These are phyloP conservation scores for Sphenodon punctatus DNA, from an alignment of 2,797 vertebrate genomes.

Conservation along the genomic window DNA sequence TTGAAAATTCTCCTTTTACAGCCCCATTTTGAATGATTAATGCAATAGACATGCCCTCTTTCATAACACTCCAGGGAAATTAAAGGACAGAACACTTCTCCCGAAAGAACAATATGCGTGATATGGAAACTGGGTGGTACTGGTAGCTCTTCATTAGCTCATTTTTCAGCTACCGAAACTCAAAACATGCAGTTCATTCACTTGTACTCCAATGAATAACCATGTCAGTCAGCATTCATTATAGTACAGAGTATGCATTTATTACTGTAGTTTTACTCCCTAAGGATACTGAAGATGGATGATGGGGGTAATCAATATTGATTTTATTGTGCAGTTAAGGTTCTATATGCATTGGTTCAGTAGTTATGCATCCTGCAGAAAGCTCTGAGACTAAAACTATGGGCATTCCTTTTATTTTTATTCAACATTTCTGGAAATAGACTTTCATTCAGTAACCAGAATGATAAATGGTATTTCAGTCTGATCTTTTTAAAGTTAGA, in stretches of 20 bases:
- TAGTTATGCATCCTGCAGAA: not conserved
- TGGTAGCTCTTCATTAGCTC: not conserved
- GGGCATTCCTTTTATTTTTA: not conserved
- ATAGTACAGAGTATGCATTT: not conserved
- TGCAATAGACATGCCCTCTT: not conserved
- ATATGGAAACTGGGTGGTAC: not conserved
- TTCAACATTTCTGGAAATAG: not conserved
- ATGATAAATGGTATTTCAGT: not conserved
- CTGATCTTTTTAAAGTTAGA: not conserved
- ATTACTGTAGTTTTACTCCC: not conserved
- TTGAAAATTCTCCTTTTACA: not conserved
- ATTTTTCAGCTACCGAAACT: not conserved
- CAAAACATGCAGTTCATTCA: not conserved
- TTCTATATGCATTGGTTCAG: not conserved
- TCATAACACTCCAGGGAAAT: not conserved
- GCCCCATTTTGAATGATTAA: not conserved
- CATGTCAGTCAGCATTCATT: not conserved
- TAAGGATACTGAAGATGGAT: not conserved
- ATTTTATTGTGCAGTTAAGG: not conserved
- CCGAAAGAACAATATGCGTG: not conserved
- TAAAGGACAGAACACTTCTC: constrained; percentile 1
- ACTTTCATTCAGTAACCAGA: not conserved
- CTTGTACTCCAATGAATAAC: not conserved
- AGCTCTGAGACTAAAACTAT: not conserved
- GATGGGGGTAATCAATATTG: not conserved